Conservation (phyloP, 2,113 vertebrate species). For the Coreoperca whiteheadi region DNA sequence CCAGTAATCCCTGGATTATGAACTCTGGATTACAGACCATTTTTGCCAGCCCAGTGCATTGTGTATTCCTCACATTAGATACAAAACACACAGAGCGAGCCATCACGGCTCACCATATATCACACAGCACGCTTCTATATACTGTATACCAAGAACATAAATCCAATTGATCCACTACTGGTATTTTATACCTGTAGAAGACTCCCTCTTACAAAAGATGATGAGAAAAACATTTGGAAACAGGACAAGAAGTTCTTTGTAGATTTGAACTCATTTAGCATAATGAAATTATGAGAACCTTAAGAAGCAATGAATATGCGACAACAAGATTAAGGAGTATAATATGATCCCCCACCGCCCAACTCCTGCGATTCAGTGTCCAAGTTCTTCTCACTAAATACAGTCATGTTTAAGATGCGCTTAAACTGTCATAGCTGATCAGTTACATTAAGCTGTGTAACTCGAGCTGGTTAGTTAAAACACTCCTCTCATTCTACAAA, state of each 20-base stretch:
- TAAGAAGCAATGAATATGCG: constrained; percentile 18
- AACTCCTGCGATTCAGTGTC: constrained; percentile 2
- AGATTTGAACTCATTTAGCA: constrained; percentile 4
- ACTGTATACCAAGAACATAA: constrained; percentile 1
- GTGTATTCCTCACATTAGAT: constrained; percentile 64
- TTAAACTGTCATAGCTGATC: constrained; percentile 41
- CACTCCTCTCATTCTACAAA: neutral
- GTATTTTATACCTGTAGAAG: neutral
- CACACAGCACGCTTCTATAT: neutral
- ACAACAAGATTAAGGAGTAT: constrained; percentile 57
- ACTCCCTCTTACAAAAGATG: neutral
- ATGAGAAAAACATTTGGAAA: constrained; percentile 11
- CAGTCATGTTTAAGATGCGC: constrained; percentile 48
- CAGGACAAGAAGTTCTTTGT: neutral
- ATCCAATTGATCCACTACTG: neutral
- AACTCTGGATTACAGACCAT: constrained; percentile 82
- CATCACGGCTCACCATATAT: constrained; percentile 16
- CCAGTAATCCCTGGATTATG: constrained; percentile 85
- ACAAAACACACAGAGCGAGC: constrained; percentile 26
- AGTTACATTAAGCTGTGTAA: constrained; percentile 43
- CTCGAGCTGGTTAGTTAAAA: constrained; percentile 21
- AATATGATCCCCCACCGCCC: constrained; percentile 7
- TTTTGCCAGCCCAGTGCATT: constrained; percentile 69
- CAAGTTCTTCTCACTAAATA: constrained; percentile 28
- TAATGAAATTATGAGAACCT: constrained; percentile 30